Base-by-base conservation (phyloP, 1,140 invertebrate genomes). In the Hyphantria cunea region DNA sequence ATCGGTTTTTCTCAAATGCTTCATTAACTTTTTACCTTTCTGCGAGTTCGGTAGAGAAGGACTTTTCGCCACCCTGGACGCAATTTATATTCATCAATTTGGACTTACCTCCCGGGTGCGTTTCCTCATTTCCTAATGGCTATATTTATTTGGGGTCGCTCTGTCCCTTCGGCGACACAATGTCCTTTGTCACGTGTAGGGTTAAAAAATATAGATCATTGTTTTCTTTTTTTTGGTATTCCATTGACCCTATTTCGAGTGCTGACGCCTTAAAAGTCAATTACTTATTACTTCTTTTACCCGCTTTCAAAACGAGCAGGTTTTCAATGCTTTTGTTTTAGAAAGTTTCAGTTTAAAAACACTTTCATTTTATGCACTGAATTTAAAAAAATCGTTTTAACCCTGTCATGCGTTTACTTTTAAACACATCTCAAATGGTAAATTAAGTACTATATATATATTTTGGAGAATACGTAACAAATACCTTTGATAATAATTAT, bases 51-150 rank as follows among this genome's bases (percentile, higher is more conserved):
- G 2, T 5, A 25, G 17, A 25, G 17, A 4, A 2, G 6, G 6
- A 44, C 41, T 44, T 44, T n/a, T 13, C 41, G 37, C 37, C 37
- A 39, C 37, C 37, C 37, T 10, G 41, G 41, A 31, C 32, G 12
- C 45, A 58, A 58, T 58, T 58, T 58, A 58, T 58, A 58, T 58
- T 58, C 55, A 58, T 58, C 47, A 58, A 14, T 5, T 3, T 25
- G n/a, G 14, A 10, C n/a, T 10, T 12, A 9, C 33, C 55, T 33
- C 33, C n/a, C 6, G 34, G 45, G 45, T 39, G 45, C 55, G 45
- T 58, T 58, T 33, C 44, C 55, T 58, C 55, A 58, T 58, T 58
- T 58, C 45, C 55, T 58, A 58, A 58, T 58, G 55, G 55, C 48
- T 47, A 48, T 58, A 58, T 58, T 58, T 58, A 58, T 58, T 39